These are phyloP conservation scores for Lepidiolamprologus cunningtoni DNA, from an alignment of 2,113 vertebrate genomes.

Conservation along the genomic window DNA sequence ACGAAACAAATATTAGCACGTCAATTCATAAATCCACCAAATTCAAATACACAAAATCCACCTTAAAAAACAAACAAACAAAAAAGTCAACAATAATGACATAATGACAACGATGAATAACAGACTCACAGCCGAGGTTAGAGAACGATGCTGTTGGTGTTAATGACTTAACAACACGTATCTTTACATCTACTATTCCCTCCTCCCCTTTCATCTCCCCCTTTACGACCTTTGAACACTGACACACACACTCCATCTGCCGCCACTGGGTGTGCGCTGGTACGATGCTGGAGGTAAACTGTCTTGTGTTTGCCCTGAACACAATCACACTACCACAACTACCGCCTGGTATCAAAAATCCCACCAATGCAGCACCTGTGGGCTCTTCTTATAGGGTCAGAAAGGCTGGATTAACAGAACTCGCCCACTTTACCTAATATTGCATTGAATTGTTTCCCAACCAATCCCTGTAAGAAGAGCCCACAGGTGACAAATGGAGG, in stretches of 20 bases:
- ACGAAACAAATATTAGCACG: slow-evolving; percentile 16
- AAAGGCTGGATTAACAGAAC: not conserved
- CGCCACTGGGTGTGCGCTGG: slow-evolving; percentile 43
- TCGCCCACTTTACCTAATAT: not conserved
- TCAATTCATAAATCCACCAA: slow-evolving; percentile 45
- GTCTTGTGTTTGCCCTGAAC: slow-evolving; percentile 35
- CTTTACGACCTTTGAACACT: slow-evolving; percentile 45
- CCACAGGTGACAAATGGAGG: not conserved
- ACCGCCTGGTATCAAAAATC: not conserved
- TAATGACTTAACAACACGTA: slow-evolving; percentile 6
- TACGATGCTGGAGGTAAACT: slow-evolving; percentile 67
- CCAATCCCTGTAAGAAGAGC: not conserved
- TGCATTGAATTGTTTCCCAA: slow-evolving; percentile 3
- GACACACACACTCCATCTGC: slow-evolving; percentile 42
- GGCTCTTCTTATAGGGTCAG: not conserved
- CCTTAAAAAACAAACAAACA: not conserved
- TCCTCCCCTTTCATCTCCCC: not conserved
- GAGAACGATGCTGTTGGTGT: slow-evolving; percentile 15
- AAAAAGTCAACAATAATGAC: slow-evolving; percentile 9
- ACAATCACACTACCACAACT: not conserved
- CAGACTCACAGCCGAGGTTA: slow-evolving; percentile 26
- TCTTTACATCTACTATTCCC: not conserved
- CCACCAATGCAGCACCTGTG: not conserved
- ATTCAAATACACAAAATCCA: slow-evolving; percentile 52
- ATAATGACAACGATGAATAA: slow-evolving; percentile 8